These are phyloP conservation scores for Steromphala cineraria DNA, from an alignment of 2,888 invertebrate species.

Conservation along the genomic window DNA sequence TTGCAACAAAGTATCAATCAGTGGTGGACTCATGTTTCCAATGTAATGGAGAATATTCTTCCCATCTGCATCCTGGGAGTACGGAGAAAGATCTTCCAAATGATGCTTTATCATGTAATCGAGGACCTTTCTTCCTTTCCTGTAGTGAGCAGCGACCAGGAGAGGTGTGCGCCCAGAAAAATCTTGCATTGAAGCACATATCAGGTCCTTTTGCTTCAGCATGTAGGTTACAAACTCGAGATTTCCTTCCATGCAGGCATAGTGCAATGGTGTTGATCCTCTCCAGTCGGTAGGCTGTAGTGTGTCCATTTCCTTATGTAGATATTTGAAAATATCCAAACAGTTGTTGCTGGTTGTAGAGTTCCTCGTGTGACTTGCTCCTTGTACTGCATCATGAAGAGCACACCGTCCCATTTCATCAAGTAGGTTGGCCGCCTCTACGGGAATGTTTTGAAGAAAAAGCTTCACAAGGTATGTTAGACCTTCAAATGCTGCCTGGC, in stretches of 20 bases:
- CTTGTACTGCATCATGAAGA: slow-evolving; percentile 43
- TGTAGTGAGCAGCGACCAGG: background rate
- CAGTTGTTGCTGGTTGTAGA: slow-evolving; percentile 29
- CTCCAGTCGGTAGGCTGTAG: slow-evolving; percentile 39
- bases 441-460: background rate
- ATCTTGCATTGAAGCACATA: background rate
- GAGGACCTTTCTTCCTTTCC: background rate
- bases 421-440: too few relatives aligned
- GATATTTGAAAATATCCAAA: slow-evolving; percentile 16
- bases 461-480: slow-evolving; percentile 26
- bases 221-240: slow-evolving; percentile 32
- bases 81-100: background rate
- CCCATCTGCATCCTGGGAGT: background rate
- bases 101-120: background rate
- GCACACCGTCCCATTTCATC: slow-evolving; percentile 41
- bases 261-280: slow-evolving; percentile 44
- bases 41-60: background rate
- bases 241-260: slow-evolving; percentile 43
- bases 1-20: background rate
- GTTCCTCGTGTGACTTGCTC: slow-evolving; percentile 25
- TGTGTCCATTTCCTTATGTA: background rate
- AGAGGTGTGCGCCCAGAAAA: background rate
- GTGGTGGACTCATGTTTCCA: background rate
- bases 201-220: slow-evolving; percentile 13
- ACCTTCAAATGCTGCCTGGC: slow-evolving; percentile 33